Percentiles rank a stretch among this genome's conserved stretches.
phyloP scores from a whole-genome alignment of 2,888 invertebrate genomes.

The Quadriops clusia region DNA sequence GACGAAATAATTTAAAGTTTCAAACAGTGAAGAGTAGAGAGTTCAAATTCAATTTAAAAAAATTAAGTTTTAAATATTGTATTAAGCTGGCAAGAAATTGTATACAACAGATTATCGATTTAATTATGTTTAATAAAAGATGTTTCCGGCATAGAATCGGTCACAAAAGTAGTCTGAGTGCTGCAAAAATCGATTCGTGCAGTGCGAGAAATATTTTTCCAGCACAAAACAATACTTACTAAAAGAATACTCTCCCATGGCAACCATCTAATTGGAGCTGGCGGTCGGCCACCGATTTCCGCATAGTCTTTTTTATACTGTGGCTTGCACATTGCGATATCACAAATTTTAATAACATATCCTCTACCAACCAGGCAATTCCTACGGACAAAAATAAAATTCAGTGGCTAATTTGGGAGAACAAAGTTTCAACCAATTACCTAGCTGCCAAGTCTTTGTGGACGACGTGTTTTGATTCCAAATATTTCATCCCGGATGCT shows the following conservation, averaged over 20 bases:
- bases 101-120: too few relatives aligned
- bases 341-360: slow-evolving; percentile 49
- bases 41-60: too few relatives aligned
- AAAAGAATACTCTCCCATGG: slow-evolving; percentile 54
- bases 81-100: too few relatives aligned
- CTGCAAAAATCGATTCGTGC: background rate
- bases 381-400: too few relatives aligned
- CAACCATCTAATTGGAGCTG: slow-evolving; percentile 51
- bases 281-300: slow-evolving; percentile 48
- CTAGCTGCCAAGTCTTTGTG: slow-evolving; percentile 68
- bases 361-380: slow-evolving; percentile 51
- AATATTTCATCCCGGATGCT: slow-evolving; percentile 68
- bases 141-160: too few relatives aligned
- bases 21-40: too few relatives aligned
- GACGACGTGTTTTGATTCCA: slow-evolving; percentile 65
- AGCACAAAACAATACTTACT: slow-evolving; percentile 35
- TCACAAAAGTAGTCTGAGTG: too few relatives aligned
- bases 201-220: slow-evolving; percentile 4
- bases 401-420: slow-evolving; percentile 1
- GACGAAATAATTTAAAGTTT: background rate
- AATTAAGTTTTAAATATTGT: too few relatives aligned
- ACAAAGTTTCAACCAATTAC: slow-evolving; percentile 27
- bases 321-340: slow-evolving; percentile 51
- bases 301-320: slow-evolving; percentile 52
- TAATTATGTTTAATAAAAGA: too few relatives aligned